Percentiles rank a stretch among this genome's conserved stretches.
phyloP scores from a whole-genome alignment of 1,140 invertebrate species.

The Cecropterus lyciades region DNA sequence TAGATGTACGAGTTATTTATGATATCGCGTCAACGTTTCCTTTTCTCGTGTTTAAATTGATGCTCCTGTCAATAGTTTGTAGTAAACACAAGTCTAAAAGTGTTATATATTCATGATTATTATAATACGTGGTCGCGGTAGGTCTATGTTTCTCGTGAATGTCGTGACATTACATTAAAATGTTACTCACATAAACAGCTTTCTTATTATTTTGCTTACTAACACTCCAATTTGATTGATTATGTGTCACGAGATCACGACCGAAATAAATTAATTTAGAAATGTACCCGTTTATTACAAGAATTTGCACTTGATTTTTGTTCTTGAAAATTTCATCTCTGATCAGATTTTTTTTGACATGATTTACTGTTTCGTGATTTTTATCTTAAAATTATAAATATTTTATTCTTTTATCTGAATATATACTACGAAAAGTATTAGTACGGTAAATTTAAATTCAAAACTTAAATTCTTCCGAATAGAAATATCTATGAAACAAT shows the following conservation, averaged over 20 bases:
- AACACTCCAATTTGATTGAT: too few species aligned
- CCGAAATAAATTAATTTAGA: neutral
- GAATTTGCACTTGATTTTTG: neutral
- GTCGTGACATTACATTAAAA: slow-evolving; percentile 8
- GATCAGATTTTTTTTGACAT: neutral
- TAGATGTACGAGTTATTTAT: slow-evolving; percentile 19
- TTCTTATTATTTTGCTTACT: slow-evolving; percentile 5
- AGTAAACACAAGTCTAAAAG: slow-evolving; percentile 1
- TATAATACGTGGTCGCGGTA: slow-evolving; percentile 10
- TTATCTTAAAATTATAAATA: too few species aligned
- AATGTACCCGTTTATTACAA: neutral
- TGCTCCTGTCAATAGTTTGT: neutral
- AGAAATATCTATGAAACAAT: too few species aligned
- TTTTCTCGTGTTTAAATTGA: slow-evolving; percentile 18
- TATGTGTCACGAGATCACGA: neutral
- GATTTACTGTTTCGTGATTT: neutral
- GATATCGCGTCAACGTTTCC: slow-evolving; percentile 17
- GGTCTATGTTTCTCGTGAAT: neutral
- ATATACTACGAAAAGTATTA: too few species aligned
- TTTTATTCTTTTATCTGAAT: too few species aligned
- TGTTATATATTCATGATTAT: slow-evolving; percentile 22
- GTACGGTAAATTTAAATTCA: too few species aligned
- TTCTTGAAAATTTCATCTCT: neutral
- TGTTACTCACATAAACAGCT: neutral
- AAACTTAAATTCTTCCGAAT: too few species aligned